phyloP scores from a whole-genome alignment of 2,888 invertebrate species.

The Gastrophysa polygoni region DNA sequence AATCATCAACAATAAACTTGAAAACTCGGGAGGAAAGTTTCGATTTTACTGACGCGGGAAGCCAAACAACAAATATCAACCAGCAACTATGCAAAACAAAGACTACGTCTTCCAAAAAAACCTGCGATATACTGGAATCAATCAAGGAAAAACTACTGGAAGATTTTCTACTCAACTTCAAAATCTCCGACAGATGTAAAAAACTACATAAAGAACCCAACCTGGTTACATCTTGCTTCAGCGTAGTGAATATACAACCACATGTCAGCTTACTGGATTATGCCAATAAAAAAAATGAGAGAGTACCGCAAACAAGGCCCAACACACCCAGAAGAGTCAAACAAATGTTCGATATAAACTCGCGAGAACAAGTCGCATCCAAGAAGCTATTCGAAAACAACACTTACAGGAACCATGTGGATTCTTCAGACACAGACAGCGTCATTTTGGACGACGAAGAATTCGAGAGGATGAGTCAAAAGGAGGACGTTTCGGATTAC shows the following conservation, averaged over 20 bases:
- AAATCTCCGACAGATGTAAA: not conserved
- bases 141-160: not conserved
- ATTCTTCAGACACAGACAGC: slow-evolving; percentile 32
- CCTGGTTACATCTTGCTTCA: slow-evolving; percentile 15
- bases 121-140: not conserved
- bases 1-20: not conserved
- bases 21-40: not conserved
- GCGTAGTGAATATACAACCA: slow-evolving; percentile 20
- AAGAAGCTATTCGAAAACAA: not conserved
- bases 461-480: slow-evolving; percentile 26
- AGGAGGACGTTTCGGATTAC: not conserved
- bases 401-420: not conserved
- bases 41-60: not conserved
- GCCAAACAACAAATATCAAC: not conserved
- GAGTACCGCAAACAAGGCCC: not conserved
- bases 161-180: not conserved
- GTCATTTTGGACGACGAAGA: slow-evolving; percentile 37
- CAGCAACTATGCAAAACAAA: not conserved
- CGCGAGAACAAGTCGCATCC: slow-evolving; percentile 22
- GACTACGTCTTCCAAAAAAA: not conserved
- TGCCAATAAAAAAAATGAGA: not conserved
- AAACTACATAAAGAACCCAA: not conserved
- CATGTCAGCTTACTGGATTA: slow-evolving; percentile 28
- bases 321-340: slow-evolving; percentile 34
- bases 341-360: slow-evolving; percentile 36